Percentiles rank a stretch among this genome's conserved stretches.
Evolutionary conservation across 2,888 invertebrate genomes (phyloP).

Genomic region (Litoditis marina): DNA sequence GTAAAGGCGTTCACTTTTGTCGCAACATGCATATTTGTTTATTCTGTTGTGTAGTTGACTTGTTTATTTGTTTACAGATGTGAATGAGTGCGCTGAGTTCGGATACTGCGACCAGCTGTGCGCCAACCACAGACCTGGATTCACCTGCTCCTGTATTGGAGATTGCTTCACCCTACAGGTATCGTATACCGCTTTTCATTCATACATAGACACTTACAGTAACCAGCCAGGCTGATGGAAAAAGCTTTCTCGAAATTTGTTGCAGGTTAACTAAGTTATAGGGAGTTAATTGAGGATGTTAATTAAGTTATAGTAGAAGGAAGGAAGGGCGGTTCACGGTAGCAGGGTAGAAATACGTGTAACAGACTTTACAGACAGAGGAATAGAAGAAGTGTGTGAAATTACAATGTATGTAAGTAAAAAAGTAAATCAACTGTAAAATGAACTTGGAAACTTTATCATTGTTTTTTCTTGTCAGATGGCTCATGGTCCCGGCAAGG

Average conservation of each 20-base stretch:
- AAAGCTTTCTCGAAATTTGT: too few species aligned
- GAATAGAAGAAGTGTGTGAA: too few species aligned
- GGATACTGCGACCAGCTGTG: slow-evolving; percentile 85
- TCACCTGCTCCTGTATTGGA: slow-evolving; percentile 63
- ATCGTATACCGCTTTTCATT: too few species aligned
- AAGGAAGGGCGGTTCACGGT: too few species aligned
- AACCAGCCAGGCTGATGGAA: too few species aligned
- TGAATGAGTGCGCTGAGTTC: slow-evolving; percentile 73
- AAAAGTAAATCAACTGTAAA: not conserved
- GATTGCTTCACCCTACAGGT: slow-evolving; percentile 50
- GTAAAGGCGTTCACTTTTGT: not conserved
- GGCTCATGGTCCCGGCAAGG: slow-evolving; percentile 43
- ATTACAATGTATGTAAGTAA: not conserved
- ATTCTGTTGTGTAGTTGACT: not conserved
- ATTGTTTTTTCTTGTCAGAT: slow-evolving; percentile 17
- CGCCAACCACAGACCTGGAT: slow-evolving; percentile 79
- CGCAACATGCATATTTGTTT: not conserved
- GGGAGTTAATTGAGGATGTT: too few species aligned
- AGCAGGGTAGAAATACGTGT: too few species aligned
- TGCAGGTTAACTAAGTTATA: too few species aligned
- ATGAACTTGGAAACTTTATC: not conserved
- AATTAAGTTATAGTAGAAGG: too few species aligned
- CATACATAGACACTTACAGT: too few species aligned
- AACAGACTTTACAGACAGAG: not conserved
- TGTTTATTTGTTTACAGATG: slow-evolving; percentile 72